These are phyloP conservation scores for Volucella bombylans DNA, from an alignment of 2,888 invertebrate genomes.

Conservation along the genomic window DNA sequence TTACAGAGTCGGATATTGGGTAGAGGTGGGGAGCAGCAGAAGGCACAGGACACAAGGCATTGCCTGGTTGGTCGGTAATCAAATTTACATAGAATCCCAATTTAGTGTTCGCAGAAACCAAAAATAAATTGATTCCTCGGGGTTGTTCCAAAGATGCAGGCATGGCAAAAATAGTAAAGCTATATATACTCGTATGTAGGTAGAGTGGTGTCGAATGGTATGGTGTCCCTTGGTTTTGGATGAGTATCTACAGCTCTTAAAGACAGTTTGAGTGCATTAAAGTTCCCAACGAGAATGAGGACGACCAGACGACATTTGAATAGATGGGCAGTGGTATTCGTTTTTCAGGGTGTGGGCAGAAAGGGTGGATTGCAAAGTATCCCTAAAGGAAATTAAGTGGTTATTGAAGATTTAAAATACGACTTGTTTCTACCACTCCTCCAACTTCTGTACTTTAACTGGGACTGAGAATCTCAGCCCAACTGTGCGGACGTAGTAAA, in stretches of 20 bases:
- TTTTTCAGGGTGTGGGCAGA: not conserved
- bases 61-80: slow-evolving; percentile 67
- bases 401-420: slow-evolving; percentile 74
- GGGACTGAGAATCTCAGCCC: slow-evolving; percentile 37
- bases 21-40: not conserved
- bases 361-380: slow-evolving; percentile 46
- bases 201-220: not conserved
- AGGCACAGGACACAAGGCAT: not conserved
- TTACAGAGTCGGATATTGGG: slow-evolving; percentile 11
- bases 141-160: slow-evolving; percentile 12
- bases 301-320: slow-evolving; percentile 23
- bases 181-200: too few species aligned
- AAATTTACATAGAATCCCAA: slow-evolving; percentile 74
- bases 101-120: slow-evolving; percentile 71
- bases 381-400: slow-evolving; percentile 74
- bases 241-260: slow-evolving; percentile 26
- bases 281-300: slow-evolving; percentile 17
- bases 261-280: slow-evolving; percentile 44
- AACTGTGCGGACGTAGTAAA: slow-evolving; percentile 4
- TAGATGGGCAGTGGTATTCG: not conserved
- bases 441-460: slow-evolving; percentile 18
- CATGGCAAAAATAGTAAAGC: slow-evolving; percentile 1
- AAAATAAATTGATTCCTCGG: slow-evolving; percentile 72
- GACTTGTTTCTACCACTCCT: slow-evolving; percentile 8
- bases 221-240: slow-evolving; percentile 14